Conservation (phyloP, 2,888 invertebrate genomes). For the Dolomedes plantarius region DNA sequence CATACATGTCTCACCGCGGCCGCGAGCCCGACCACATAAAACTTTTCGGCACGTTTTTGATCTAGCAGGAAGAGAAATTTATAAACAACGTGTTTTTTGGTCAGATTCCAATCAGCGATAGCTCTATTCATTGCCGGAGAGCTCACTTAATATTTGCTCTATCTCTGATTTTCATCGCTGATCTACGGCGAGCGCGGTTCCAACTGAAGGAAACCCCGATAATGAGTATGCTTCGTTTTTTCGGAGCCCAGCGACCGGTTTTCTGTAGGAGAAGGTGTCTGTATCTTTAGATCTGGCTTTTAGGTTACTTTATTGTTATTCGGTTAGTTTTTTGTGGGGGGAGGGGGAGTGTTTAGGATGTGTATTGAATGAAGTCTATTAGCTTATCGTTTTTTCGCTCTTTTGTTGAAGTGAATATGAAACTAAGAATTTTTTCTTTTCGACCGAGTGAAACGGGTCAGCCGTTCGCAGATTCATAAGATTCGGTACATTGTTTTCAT, state of each 20-base stretch:
- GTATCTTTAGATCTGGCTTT: constrained; percentile 29
- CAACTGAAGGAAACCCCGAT: not conserved
- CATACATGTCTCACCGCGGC: not conserved
- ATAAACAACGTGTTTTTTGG: constrained; percentile 52
- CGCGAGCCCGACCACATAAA: constrained; percentile 6
- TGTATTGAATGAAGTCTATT: constrained; percentile 26
- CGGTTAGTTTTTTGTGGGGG: constrained; percentile 15
- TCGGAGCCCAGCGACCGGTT: not conserved
- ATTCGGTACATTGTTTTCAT: not conserved
- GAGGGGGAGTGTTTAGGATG: constrained; percentile 1
- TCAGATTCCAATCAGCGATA: constrained; percentile 41
- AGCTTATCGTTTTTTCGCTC: constrained; percentile 7
- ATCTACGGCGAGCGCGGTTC: not conserved
- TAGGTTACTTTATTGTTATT: constrained; percentile 57
- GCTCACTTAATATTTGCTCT: constrained; percentile 57
- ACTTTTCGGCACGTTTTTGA: constrained; percentile 61
- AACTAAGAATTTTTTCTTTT: not conserved
- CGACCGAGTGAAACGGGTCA: not conserved
- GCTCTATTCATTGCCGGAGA: constrained; percentile 47
- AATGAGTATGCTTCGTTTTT: not conserved
- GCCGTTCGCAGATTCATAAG: not conserved
- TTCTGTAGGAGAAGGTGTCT: not conserved
- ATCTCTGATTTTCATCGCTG: constrained; percentile 45
- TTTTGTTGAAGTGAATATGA: constrained; percentile 16
- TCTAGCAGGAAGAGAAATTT: constrained; percentile 57